Conservation (phyloP, 2,797 vertebrate species). For the Phoeniculus purpureus region DNA sequence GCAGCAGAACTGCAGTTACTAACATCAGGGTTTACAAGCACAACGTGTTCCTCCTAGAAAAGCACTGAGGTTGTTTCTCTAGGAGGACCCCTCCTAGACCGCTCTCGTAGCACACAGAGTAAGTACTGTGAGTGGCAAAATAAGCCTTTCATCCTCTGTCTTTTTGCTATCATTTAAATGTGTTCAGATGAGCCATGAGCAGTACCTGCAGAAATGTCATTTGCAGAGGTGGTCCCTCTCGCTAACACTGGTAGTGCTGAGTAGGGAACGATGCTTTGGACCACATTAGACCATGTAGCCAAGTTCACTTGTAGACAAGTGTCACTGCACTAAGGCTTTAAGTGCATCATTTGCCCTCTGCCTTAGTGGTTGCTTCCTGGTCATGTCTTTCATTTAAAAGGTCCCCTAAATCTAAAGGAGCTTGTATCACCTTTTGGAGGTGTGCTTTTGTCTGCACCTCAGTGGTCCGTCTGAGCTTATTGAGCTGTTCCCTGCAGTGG, state of each 20-base stretch:
- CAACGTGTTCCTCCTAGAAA: background rate
- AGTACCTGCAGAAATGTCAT: background rate
- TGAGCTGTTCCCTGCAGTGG: background rate
- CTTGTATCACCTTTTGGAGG: too few species aligned
- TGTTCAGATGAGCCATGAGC: background rate
- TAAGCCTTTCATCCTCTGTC: background rate
- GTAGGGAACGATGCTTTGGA: background rate
- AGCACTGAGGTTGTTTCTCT: background rate
- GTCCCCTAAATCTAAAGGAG: background rate
- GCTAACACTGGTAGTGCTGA: accelerated
- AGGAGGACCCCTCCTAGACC: too few species aligned
- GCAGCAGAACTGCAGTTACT: background rate
- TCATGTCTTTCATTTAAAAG: background rate
- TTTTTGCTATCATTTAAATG: background rate
- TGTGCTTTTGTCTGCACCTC: background rate
- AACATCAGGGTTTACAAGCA: background rate
- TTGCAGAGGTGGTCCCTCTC: background rate
- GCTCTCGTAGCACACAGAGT: background rate
- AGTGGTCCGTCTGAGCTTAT: background rate
- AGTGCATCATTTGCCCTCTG: background rate
- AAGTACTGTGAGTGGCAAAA: background rate
- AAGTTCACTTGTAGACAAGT: background rate
- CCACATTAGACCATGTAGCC: accelerated
- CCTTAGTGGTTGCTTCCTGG: background rate
- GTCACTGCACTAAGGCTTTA: background rate